Base-by-base conservation (phyloP, 2,113 vertebrate genomes). In the Podocnemis expansa region DNA sequence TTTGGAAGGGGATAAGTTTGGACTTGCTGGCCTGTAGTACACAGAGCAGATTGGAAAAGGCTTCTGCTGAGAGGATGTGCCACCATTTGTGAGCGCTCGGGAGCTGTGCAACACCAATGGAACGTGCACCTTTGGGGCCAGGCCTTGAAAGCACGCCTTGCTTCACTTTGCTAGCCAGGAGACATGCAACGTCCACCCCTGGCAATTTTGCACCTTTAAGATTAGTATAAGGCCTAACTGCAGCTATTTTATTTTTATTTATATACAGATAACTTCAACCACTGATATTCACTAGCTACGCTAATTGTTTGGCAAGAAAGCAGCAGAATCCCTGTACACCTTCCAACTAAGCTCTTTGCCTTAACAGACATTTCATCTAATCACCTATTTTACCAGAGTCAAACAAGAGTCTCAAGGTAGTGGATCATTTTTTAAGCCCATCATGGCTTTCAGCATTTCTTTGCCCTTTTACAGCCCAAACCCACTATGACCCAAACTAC, bases 31-130 rank as follows among this genome's bases (percentile, higher is more conserved):
- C 16, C 6, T 89, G 47, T 11, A 52, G 21, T 4, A 70, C 87
- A 34, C 75, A 60, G 17, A 14, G 78, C 80, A 97, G 95, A 41
- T 22, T 81, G 86, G 29, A 31, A 58, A 75, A 88, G 94, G 92
- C 45, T 1, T 17, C 47, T 49, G 2, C 54, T 86, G 75, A 14
- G 22, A 85, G 6, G 7, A 17, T 84, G 56, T 93, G 83, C 49
- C 63, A 70, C 10, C 34, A 70, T 70, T 67, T 34, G 19, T 70
- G 9, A 67, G 19, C 11, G 63, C 63, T 70, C 34, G 63, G 22
- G 34, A 70, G 63, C 19, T 38, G 19, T 38, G 19, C n/a, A 70
- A 67, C 5, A 67, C n/a, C 17, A 67, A 58, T 25, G 10, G 63
- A 70, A 38, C 22, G 63, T 70, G 19, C n/a, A 70, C n/a, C 34